These are phyloP conservation scores for Zaprionus africanus DNA, from an alignment of 1,140 invertebrate species.

Conservation along the genomic window DNA sequence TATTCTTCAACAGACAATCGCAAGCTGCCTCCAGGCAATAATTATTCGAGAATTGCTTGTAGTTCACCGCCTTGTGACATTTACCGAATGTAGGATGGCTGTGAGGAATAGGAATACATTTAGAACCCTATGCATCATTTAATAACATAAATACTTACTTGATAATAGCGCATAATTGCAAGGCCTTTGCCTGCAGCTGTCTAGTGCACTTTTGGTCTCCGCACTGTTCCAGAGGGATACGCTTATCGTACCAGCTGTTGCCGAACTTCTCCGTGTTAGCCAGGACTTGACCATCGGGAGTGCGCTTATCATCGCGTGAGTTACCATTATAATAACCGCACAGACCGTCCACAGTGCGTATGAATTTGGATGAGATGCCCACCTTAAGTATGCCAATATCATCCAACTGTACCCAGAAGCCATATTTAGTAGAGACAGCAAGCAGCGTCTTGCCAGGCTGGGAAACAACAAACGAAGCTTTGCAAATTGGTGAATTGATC, in stretches of 20 bases:
- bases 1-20: constrained; percentile 86
- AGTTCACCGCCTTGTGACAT: constrained; percentile 87
- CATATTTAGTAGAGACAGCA: constrained; percentile 88
- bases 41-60: constrained; percentile 88
- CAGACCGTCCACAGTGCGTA: constrained; percentile 89
- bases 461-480: constrained; percentile 88
- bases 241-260: constrained; percentile 88
- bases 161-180: constrained; percentile 87
- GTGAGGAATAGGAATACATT: not conserved
- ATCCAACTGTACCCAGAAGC: constrained; percentile 90
- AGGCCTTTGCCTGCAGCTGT: constrained; percentile 87
- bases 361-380: constrained; percentile 87
- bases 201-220: constrained; percentile 86
- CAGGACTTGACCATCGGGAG: constrained; percentile 88
- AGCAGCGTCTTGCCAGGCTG: constrained; percentile 88
- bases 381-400: constrained; percentile 89
- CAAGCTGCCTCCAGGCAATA: constrained; percentile 90
- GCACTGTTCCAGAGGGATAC: constrained; percentile 85
- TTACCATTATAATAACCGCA: constrained; percentile 91
- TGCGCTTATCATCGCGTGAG: constrained; percentile 88
- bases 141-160: constrained; percentile 71
- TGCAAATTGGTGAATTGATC: constrained; percentile 86
- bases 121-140: not conserved
- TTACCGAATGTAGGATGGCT: constrained; percentile 86
- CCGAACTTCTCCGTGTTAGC: constrained; percentile 89